phyloP scores from a whole-genome alignment of 2,113 vertebrate species.

The Apteryx mantelli region DNA sequence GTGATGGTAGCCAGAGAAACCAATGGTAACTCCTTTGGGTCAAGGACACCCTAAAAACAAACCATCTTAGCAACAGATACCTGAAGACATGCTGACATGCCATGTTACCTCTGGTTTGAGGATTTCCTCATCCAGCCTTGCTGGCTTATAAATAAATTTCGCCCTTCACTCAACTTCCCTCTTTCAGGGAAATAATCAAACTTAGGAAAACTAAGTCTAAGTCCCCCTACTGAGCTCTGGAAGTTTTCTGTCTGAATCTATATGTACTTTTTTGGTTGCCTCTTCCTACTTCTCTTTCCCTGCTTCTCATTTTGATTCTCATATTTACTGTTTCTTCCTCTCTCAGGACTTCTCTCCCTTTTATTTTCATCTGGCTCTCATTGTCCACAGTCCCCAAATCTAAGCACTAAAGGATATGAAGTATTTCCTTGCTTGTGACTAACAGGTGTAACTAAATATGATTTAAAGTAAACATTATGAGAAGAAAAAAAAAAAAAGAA shows the following conservation, averaged over 20 bases:
- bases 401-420: neutral
- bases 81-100: neutral
- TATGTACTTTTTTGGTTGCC: neutral
- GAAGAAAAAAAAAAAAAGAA: neutral
- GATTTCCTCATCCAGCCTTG: neutral
- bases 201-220: neutral
- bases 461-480: neutral
- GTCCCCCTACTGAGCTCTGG: neutral
- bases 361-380: neutral
- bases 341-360: neutral
- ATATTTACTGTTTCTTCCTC: neutral
- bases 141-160: neutral
- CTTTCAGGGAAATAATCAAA: neutral
- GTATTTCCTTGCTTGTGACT: neutral
- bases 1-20: neutral
- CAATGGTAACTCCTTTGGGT: neutral
- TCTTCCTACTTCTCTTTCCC: neutral
- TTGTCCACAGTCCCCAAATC: neutral
- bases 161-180: neutral
- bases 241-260: neutral
- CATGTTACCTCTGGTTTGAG: neutral
- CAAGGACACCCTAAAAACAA: neutral
- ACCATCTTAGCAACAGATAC: neutral
- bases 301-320: neutral
- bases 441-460: neutral